Percentiles rank a stretch among this genome's conserved stretches.
Conservation (phyloP, 2,113 vertebrate genomes). For the Carettochelys insculpta region DNA sequence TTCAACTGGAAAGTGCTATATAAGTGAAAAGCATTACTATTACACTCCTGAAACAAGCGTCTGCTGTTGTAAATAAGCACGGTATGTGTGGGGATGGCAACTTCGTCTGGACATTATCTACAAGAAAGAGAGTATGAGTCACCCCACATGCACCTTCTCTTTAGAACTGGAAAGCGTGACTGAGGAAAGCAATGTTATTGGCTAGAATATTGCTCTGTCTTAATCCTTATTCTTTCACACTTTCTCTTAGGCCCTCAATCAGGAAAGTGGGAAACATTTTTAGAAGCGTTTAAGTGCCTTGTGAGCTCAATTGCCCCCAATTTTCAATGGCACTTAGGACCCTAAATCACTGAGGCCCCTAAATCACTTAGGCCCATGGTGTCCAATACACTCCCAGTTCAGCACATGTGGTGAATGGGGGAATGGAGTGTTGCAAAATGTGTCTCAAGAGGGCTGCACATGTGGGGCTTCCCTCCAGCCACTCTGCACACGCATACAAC, state of each 20-base stretch:
- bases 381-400: too few species aligned
- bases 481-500: too few species aligned
- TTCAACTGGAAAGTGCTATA: not conserved
- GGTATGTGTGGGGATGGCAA: not conserved
- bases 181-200: not conserved
- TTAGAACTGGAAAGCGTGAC: not conserved
- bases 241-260: not conserved
- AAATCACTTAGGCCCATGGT: too few species aligned
- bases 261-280: not conserved
- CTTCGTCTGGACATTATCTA: not conserved
- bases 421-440: too few species aligned
- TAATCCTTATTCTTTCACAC: not conserved
- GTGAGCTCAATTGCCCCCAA: not conserved
- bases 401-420: too few species aligned
- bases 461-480: too few species aligned
- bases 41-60: not conserved
- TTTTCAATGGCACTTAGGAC: not conserved
- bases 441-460: too few species aligned
- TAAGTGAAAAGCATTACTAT: not conserved
- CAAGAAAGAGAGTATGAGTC: not conserved
- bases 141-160: not conserved
- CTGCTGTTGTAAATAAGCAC: not conserved
- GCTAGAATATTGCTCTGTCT: not conserved
- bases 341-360: not conserved
- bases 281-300: not conserved